A percentile compares a stretch with the other conserved stretches of the same genome.
phyloP scores from a whole-genome alignment of 2,113 vertebrate species.

The Caranx melampygus region DNA sequence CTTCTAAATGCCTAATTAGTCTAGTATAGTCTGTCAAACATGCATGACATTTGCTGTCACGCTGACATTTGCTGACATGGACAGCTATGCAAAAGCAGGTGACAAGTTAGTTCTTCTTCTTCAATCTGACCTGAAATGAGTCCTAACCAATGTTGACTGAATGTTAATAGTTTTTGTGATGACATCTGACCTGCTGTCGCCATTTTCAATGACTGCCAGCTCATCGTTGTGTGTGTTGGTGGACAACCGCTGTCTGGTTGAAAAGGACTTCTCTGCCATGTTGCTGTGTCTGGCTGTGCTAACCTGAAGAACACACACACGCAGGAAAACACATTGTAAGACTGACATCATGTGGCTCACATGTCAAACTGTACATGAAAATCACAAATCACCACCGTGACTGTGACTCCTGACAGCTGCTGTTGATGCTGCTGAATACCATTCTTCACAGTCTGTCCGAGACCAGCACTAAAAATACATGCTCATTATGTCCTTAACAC shows the following conservation, averaged over 20 bases:
- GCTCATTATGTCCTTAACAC: slow-evolving; percentile 75
- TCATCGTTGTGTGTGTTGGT: slow-evolving; percentile 81
- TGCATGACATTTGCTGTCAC: not conserved
- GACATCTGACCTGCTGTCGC: slow-evolving; percentile 87
- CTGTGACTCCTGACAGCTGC: not conserved
- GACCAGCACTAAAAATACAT: slow-evolving; percentile 73
- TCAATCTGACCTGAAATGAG: not conserved
- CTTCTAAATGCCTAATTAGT: not conserved
- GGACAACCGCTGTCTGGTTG: slow-evolving; percentile 66
- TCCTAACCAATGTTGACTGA: not conserved
- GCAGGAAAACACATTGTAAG: slow-evolving; percentile 56
- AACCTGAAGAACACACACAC: slow-evolving; percentile 45
- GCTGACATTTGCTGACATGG: not conserved
- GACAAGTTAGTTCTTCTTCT: not conserved
- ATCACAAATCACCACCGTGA: not conserved
- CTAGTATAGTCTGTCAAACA: not conserved
- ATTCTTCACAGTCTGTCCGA: slow-evolving; percentile 58
- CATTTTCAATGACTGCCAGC: slow-evolving; percentile 84
- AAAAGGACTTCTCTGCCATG: slow-evolving; percentile 89
- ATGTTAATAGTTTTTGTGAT: not conserved
- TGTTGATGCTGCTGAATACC: slow-evolving; percentile 32
- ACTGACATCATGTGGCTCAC: not conserved
- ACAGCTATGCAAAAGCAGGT: not conserved
- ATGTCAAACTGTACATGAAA: not conserved
- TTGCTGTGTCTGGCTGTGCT: slow-evolving; percentile 73